phyloP scores from a whole-genome alignment of 2,797 vertebrate species.

The Momotus momota region DNA sequence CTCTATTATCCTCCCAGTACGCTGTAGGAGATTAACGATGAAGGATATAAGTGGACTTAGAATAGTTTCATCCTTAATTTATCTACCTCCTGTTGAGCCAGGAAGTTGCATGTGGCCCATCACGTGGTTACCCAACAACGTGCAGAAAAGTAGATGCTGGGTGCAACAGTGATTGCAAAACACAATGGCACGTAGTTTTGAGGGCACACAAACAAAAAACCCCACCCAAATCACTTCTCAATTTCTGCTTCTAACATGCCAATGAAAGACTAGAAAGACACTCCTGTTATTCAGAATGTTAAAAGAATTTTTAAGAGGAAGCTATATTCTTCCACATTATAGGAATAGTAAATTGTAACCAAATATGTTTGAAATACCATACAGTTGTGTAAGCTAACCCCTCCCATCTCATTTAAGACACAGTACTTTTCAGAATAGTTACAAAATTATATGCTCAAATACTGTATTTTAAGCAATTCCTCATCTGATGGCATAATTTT shows the following conservation, averaged over 20 bases:
- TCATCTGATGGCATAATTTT: not conserved
- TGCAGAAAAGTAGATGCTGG: not conserved
- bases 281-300: not conserved
- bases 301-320: not conserved
- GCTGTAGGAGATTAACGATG: not conserved
- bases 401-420: not conserved
- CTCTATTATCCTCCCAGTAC: not conserved
- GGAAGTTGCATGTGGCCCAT: conserved; percentile 2
- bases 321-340: not conserved
- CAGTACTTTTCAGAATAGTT: not conserved
- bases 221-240: not conserved
- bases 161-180: not conserved
- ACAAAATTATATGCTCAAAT: not conserved
- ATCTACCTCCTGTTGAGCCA: not conserved
- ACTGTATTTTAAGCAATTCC: not conserved
- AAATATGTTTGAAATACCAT: not conserved
- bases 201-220: not conserved
- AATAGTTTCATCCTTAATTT: not conserved
- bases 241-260: not conserved
- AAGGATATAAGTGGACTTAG: not conserved
- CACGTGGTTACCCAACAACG: not conserved
- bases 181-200: not conserved
- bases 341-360: not conserved
- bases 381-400: not conserved
- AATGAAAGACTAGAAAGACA: not conserved